A percentile compares a stretch with the other conserved stretches of the same genome.
Conservation (phyloP, 2,113 vertebrate genomes). For the Seriola dumerili region DNA sequence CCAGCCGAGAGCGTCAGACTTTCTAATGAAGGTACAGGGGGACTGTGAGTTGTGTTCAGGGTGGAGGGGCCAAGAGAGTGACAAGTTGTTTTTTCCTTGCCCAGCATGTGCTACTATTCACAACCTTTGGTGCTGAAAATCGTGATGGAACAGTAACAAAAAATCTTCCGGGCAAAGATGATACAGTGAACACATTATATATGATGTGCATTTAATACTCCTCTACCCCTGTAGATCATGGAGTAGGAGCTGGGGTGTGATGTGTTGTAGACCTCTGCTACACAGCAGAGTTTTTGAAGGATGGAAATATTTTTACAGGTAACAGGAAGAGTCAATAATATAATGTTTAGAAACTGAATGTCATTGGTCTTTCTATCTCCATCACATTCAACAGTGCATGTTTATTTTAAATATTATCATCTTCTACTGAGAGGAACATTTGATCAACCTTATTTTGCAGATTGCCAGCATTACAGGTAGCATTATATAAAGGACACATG, state of each 20-base stretch:
- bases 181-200: slow-evolving; percentile 15
- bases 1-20: slow-evolving; percentile 25
- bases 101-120: slow-evolving; percentile 26
- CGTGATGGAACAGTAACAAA: slow-evolving; percentile 22
- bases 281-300: background rate
- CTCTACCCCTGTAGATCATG: background rate
- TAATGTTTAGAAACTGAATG: background rate
- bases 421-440: background rate
- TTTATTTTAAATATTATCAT: background rate
- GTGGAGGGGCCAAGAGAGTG: background rate
- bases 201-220: background rate
- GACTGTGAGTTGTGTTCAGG: slow-evolving; percentile 15
- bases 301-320: slow-evolving; percentile 17
- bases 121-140: slow-evolving; percentile 13
- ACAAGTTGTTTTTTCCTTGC: background rate
- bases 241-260: background rate
- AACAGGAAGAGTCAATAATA: background rate
- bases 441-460: background rate
- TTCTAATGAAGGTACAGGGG: slow-evolving; percentile 17
- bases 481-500: background rate
- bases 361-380: background rate
- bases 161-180: background rate
- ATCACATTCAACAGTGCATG: background rate
- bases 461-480: background rate
- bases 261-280: too few species aligned